Base-by-base conservation (phyloP, 2,113 vertebrate species). In the Muscicapa adusta region DNA sequence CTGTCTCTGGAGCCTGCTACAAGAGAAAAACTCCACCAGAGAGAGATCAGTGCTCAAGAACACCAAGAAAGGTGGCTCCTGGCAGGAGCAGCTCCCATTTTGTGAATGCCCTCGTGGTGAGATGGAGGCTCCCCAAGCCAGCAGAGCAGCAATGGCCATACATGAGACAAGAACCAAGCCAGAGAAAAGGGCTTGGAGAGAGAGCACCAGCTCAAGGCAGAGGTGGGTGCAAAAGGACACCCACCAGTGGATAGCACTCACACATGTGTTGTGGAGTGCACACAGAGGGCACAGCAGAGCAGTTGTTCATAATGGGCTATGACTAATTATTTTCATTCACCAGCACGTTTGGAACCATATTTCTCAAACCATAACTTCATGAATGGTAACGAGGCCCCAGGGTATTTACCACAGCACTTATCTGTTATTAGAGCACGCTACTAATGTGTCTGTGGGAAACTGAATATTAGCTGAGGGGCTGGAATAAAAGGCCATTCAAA, bases 401-500 rank as follows among this genome's bases (percentile, higher is more conserved):
- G 45, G 92, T 81, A 58, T 87, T 94, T 81, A 78, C 57, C 63
- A 87, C 72, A 86, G 42, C 54, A 60, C 73, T 90, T 86, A 84
- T n/a, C 79, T 74, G 45, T 71, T 95, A 81, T 93, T 90, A 94
- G 89, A 93, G 38, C 38, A 65, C 10, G 8, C 23, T 70, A 8
- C 61, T 88, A 75, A 94, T n/a, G 50, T 53, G 65, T 85, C 85
- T 75, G 85, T 68, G 73, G 75, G 66, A 91, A 92, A 84, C 73
- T 5, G 36, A 91, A 72, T 68, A 90, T 90, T 76, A 94, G 73
- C 38, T 31, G 54, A 89, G 57, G 45, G 58, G 31, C 6, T 91
- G 68, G 33, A 89, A 78, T 53, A 73, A 94, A 95, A 97, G 75
- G 87, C 84, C 75, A 70, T 65, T 74, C 70, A 89, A 87, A 94